phyloP scores from a whole-genome alignment of 2,797 vertebrate genomes.

The Agapornis canus region DNA sequence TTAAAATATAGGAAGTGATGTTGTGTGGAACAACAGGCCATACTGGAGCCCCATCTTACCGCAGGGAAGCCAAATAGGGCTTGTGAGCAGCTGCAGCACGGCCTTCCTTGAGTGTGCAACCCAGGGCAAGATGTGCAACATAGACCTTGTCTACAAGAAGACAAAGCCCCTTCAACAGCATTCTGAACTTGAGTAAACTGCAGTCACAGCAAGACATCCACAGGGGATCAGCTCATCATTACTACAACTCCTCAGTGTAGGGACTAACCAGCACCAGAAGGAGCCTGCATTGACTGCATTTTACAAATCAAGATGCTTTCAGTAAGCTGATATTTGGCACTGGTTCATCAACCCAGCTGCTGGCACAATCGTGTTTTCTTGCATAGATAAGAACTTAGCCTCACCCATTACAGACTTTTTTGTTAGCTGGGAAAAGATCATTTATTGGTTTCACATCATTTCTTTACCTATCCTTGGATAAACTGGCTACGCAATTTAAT shows the following conservation, averaged over 20 bases:
- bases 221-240: background rate
- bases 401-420: conserved; percentile 37
- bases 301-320: background rate
- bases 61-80: background rate
- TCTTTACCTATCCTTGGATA: conserved; percentile 10
- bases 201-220: background rate
- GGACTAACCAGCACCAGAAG: background rate
- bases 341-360: conserved; percentile 28
- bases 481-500: background rate
- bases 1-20: background rate
- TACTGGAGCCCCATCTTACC: no score
- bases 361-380: conserved; percentile 38
- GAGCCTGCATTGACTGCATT: background rate
- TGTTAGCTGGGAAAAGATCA: conserved; percentile 60
- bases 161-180: background rate
- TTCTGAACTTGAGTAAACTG: background rate
- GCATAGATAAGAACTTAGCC: conserved; percentile 51
- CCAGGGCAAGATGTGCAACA: background rate
- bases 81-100: background rate
- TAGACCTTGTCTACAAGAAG: background rate
- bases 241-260: background rate
- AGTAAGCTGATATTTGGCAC: conserved; percentile 10
- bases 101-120: background rate
- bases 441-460: conserved; percentile 56
- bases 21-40: background rate